These are phyloP conservation scores for Stegodyphus mimosarum DNA, from an alignment of 1,140 invertebrate genomes.

Conservation along the genomic window DNA sequence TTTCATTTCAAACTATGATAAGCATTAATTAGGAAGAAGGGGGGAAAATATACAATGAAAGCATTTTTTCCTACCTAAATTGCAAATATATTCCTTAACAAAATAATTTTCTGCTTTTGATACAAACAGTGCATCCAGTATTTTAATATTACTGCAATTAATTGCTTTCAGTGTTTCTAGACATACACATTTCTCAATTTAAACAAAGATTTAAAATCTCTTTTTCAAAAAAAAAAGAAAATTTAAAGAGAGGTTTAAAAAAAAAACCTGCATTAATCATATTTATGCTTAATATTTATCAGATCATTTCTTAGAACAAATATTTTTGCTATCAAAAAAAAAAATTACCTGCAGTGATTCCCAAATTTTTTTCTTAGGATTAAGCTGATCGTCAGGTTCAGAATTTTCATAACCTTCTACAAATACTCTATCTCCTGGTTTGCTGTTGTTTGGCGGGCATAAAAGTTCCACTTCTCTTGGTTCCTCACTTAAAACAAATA, in stretches of 20 bases:
- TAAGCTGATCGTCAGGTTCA: constrained; percentile 76
- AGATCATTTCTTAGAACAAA: too few relatives aligned
- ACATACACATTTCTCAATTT: neutral
- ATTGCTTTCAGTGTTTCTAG: neutral
- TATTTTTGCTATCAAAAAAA: constrained; percentile 5
- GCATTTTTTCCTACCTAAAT: neutral
- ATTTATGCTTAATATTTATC: too few relatives aligned
- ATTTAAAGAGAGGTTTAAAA: too few relatives aligned
- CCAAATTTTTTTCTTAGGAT: constrained; percentile 99
- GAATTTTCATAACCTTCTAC: constrained; percentile 85
- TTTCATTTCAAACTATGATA: constrained; percentile 1
- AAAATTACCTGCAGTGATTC: constrained; percentile 81
- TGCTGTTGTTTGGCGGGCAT: constrained; percentile 77
- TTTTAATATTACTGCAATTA: neutral
- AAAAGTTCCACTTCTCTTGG: constrained; percentile 85
- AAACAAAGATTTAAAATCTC: too few relatives aligned
- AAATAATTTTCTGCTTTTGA: neutral
- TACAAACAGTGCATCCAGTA: neutral
- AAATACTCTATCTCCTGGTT: constrained; percentile 83
- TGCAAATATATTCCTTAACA: neutral
- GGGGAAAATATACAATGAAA: neutral
- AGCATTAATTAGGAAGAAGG: too few relatives aligned
- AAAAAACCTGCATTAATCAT: too few relatives aligned
- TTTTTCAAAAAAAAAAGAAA: too few relatives aligned
- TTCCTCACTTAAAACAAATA: constrained; percentile 65